phyloP scores from a whole-genome alignment of 1,140 invertebrate species.

The Lithobius niger region DNA sequence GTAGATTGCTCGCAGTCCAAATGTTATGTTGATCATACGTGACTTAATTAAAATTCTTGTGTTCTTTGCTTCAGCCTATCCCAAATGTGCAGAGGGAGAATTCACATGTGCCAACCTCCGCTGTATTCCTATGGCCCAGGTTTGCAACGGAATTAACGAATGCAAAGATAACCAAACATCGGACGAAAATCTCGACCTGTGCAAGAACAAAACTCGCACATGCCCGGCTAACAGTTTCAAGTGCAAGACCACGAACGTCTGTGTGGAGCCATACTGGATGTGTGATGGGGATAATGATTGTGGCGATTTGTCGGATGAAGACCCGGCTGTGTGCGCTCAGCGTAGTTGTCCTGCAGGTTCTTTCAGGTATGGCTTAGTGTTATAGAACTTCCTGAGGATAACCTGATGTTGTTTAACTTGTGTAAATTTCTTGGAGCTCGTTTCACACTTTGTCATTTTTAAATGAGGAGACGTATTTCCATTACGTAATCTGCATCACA shows the following conservation, averaged over 20 bases:
- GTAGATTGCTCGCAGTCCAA: too few species aligned
- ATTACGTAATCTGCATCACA: too few species aligned
- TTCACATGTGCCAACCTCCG: constrained; percentile 85
- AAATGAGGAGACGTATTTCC: too few species aligned
- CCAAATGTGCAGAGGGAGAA: constrained; percentile 75
- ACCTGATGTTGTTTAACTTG: too few species aligned
- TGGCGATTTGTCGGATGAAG: constrained; percentile 89
- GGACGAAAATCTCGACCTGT: constrained; percentile 75
- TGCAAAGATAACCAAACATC: constrained; percentile 86
- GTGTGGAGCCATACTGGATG: constrained; percentile 87
- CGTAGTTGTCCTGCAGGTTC: constrained; percentile 80
- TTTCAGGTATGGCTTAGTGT: constrained; percentile 41
- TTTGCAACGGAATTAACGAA: constrained; percentile 87
- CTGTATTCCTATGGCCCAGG: constrained; percentile 65
- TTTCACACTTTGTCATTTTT: too few species aligned
- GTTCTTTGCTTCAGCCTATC: constrained; percentile 44
- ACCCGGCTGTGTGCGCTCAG: constrained; percentile 72
- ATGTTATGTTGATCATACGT: too few species aligned
- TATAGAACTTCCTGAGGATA: too few species aligned
- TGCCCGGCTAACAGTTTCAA: constrained; percentile 76
- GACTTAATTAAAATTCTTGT: too few species aligned
- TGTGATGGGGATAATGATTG: constrained; percentile 92
- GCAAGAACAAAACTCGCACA: constrained; percentile 64
- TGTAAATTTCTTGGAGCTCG: too few species aligned
- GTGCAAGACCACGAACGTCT: constrained; percentile 86